Percentiles rank a stretch among this genome's conserved stretches.
Conservation (phyloP, 2,888 invertebrate species). For the Parnassius orleans region DNA sequence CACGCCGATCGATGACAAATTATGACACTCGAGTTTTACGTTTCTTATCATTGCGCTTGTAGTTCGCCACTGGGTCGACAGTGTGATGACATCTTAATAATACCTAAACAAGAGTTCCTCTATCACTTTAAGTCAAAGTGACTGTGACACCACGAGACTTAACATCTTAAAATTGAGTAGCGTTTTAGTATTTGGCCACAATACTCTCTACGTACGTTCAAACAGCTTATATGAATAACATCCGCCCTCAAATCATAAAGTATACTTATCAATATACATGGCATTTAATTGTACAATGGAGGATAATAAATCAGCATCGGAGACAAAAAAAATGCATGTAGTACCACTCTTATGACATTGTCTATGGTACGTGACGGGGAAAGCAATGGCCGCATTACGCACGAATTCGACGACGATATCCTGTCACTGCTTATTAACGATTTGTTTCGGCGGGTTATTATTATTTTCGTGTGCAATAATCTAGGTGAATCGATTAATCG, state of each 20-base stretch:
- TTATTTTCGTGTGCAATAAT: constrained; percentile 15
- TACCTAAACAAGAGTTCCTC: too few species aligned
- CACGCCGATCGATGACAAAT: constrained; percentile 31
- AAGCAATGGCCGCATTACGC: constrained; percentile 61
- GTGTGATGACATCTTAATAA: neutral
- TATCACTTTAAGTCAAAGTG: too few species aligned
- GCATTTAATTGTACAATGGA: constrained; percentile 31
- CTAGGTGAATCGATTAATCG: constrained; percentile 2
- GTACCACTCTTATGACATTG: constrained; percentile 38
- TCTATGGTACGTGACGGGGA: constrained; percentile 62
- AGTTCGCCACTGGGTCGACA: too few species aligned
- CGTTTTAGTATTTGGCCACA: too few species aligned
- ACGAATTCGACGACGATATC: constrained; percentile 43
- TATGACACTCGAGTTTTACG: constrained; percentile 19
- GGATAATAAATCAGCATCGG: constrained; percentile 40
- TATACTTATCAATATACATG: constrained; percentile 25
- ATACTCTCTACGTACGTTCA: neutral
- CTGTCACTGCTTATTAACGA: constrained; percentile 39
- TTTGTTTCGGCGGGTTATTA: constrained; percentile 47
- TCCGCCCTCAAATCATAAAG: constrained; percentile 32
- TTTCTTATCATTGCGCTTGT: neutral
- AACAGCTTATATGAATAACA: constrained; percentile 12
- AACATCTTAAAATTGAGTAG: too few species aligned
- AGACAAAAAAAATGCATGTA: constrained; percentile 43
- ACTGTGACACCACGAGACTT: too few species aligned